A percentile compares a stretch with the other conserved stretches of the same genome.
phyloP scores from a whole-genome alignment of 2,113 vertebrate species.

The Hyperopisus bebe region DNA sequence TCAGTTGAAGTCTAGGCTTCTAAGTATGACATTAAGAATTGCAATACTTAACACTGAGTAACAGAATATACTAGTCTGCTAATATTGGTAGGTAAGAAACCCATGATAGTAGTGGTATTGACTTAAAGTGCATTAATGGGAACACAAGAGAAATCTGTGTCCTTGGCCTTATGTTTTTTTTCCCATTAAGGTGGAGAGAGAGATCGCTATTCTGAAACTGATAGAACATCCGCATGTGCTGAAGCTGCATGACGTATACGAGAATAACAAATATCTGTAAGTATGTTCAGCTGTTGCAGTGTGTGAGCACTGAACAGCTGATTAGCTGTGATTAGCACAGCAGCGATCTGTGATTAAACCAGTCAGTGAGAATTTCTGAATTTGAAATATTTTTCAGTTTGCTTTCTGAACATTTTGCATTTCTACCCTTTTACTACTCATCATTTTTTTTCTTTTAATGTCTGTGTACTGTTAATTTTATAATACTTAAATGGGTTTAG shows the following conservation, averaged over 20 bases:
- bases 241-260: slow-evolving; percentile 89
- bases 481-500: neutral
- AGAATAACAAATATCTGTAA: slow-evolving; percentile 96
- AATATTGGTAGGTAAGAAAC: neutral
- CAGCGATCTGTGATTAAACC: slow-evolving; percentile 20
- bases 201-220: slow-evolving; percentile 90
- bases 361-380: neutral
- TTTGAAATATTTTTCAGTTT: neutral
- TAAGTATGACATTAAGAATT: neutral
- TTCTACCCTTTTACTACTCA: neutral
- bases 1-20: neutral
- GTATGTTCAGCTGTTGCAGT: slow-evolving; percentile 48
- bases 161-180: slow-evolving; percentile 2
- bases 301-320: neutral
- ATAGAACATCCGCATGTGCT: slow-evolving; percentile 89
- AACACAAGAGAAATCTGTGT: neutral
- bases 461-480: neutral
- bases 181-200: slow-evolving; percentile 75
- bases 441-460: neutral
- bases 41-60: neutral
- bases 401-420: neutral
- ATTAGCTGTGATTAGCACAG: neutral
- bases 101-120: neutral
- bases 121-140: neutral
- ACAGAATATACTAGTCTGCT: neutral